A percentile compares a stretch with the other conserved stretches of the same genome.
Conservation (phyloP, 2,888 invertebrate genomes). For the Amphimallon solstitiale region DNA sequence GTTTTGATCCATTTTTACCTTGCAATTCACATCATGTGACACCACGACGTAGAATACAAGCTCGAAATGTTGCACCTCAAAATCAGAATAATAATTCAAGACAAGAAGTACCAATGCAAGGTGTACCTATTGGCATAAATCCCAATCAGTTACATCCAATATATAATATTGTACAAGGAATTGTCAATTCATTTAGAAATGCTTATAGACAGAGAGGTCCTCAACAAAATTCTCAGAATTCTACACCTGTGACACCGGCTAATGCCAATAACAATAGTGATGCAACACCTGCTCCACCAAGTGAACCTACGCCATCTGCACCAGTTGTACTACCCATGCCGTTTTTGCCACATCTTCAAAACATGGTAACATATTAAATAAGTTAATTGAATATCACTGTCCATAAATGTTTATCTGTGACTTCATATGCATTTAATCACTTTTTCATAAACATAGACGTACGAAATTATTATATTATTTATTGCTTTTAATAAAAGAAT, state of each 20-base stretch:
- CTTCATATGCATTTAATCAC: no score
- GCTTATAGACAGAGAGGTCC: slow-evolving; percentile 41
- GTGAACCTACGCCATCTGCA: slow-evolving; percentile 9
- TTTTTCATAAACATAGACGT: no score
- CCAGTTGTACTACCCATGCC: slow-evolving; percentile 32
- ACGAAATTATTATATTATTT: no score
- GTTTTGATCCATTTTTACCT: slow-evolving; percentile 75
- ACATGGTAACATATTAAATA: slow-evolving; percentile 44
- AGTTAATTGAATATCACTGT: neutral
- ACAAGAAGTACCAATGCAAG: slow-evolving; percentile 9
- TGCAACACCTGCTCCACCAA: slow-evolving; percentile 4
- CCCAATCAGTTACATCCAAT: slow-evolving; percentile 45
- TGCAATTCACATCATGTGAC: slow-evolving; percentile 78
- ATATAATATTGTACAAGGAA: slow-evolving; percentile 51
- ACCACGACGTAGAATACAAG: slow-evolving; percentile 45
- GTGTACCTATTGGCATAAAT: slow-evolving; percentile 21
- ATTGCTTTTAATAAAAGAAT: no score
- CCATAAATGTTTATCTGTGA: no score
- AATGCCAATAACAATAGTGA: neutral
- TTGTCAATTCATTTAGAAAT: slow-evolving; percentile 50
- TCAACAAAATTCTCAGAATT: slow-evolving; percentile 13
- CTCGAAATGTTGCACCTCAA: slow-evolving; percentile 45
- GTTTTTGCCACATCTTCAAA: slow-evolving; percentile 47
- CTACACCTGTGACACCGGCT: neutral
- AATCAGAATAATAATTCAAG: slow-evolving; percentile 33